phyloP scores from a whole-genome alignment of 2,797 vertebrate species.

The Clarias pachynema region DNA sequence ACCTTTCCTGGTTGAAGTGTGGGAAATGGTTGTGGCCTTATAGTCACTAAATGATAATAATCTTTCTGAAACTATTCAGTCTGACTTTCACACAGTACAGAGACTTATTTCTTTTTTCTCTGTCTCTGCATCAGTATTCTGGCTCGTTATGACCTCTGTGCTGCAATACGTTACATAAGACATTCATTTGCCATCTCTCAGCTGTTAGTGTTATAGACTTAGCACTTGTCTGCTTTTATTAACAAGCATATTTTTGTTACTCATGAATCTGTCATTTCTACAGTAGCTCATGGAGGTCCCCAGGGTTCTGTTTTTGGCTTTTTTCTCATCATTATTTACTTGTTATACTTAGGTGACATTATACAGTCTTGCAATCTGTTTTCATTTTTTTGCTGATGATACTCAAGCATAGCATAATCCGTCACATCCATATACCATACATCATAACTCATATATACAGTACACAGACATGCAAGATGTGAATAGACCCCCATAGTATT shows the following conservation, averaged over 20 bases:
- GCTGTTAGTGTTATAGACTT: neutral
- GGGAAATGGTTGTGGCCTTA: neutral
- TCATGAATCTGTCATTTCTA: neutral
- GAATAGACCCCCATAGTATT: too few species aligned
- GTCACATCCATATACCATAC: neutral
- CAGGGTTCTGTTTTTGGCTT: neutral
- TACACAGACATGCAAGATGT: too few species aligned
- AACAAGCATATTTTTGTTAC: neutral
- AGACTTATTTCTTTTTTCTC: neutral
- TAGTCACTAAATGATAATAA: neutral
- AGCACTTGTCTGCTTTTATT: neutral
- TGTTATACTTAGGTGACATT: neutral
- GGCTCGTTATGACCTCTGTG: neutral
- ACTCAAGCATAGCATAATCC: neutral
- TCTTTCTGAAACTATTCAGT: neutral
- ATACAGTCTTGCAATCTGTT: neutral
- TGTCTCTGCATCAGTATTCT: neutral
- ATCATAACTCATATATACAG: neutral
- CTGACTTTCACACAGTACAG: neutral
- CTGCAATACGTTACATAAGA: neutral
- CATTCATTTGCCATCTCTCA: neutral
- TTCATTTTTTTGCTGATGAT: neutral
- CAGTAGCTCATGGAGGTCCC: neutral
- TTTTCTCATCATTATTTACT: conserved; percentile 6
- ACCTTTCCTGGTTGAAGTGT: neutral